These are phyloP conservation scores for Thaleichthys pacificus DNA, from an alignment of 2,797 vertebrate genomes.

Conservation along the genomic window DNA sequence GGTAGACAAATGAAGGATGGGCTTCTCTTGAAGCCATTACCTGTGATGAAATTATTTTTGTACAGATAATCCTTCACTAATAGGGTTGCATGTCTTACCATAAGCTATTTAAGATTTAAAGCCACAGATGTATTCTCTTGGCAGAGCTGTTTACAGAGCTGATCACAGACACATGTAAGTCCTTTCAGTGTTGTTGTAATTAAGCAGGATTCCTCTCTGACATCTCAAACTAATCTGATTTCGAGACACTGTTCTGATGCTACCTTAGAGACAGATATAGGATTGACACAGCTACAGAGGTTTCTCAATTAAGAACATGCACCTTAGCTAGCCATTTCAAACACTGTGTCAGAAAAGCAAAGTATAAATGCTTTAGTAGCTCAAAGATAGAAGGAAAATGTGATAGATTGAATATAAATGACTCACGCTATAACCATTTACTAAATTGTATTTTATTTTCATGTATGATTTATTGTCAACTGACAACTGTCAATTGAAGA, in stretches of 20 bases:
- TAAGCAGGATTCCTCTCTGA: conserved; percentile 71
- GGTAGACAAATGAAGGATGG: conserved; percentile 3
- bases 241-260: conserved; percentile 59
- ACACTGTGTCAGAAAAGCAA: background rate
- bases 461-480: too few relatives aligned
- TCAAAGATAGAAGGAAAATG: background rate
- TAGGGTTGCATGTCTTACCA: conserved; percentile 33
- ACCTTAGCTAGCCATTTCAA: background rate
- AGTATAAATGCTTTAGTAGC: background rate
- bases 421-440: too few relatives aligned
- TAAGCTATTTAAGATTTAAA: conserved; percentile 56
- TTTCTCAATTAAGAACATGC: conserved; percentile 25
- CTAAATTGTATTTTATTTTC: too few relatives aligned
- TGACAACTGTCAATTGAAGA: too few relatives aligned
- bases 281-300: conserved; percentile 33
- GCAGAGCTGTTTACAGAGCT: conserved; percentile 55
- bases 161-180: conserved; percentile 46
- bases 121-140: conserved; percentile 54
- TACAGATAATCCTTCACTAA: conserved; percentile 41
- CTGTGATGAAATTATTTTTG: conserved; percentile 39
- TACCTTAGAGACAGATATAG: conserved; percentile 44
- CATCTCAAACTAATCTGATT: conserved; percentile 62
- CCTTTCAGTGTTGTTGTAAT: conserved; percentile 54
- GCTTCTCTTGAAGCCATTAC: conserved; percentile 2
- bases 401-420: background rate